These are phyloP conservation scores for Machimus atricapillus DNA, from an alignment of 2,888 invertebrate species.

Conservation along the genomic window DNA sequence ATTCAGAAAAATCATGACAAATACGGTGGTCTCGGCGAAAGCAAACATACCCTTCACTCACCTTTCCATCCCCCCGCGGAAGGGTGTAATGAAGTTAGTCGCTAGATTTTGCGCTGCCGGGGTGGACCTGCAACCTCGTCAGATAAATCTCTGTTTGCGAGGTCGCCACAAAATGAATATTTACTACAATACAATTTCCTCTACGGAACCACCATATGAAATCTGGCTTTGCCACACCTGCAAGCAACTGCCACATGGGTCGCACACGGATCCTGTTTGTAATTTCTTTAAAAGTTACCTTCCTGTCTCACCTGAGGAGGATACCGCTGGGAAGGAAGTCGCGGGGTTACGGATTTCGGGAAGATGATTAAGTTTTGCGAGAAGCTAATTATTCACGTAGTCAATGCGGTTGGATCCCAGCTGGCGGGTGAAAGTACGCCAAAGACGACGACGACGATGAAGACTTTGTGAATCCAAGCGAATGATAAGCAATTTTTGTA, in stretches of 20 bases:
- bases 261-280: not conserved
- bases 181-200: conserved; percentile 21
- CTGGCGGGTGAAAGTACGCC: not conserved
- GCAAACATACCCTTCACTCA: not conserved
- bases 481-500: not conserved
- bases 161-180: not conserved
- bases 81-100: not conserved
- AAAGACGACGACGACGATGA: not conserved
- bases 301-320: not conserved
- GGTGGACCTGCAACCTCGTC: not conserved
- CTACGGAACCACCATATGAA: not conserved
- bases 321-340: not conserved
- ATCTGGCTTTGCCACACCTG: not conserved
- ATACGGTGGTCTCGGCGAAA: not conserved
- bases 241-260: not conserved
- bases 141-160: conserved; percentile 12
- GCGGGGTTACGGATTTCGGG: not conserved
- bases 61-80: not conserved
- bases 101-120: not conserved
- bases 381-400: not conserved
- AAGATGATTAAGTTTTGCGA: not conserved
- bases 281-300: not conserved
- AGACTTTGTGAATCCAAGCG: not conserved
- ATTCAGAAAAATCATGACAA: conserved; percentile 11
- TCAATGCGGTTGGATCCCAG: not conserved